A percentile compares a stretch with the other conserved stretches of the same genome.
Evolutionary conservation across 2,113 vertebrate genomes (phyloP).

Genomic region (Lagenorhynchus albirostris): DNA sequence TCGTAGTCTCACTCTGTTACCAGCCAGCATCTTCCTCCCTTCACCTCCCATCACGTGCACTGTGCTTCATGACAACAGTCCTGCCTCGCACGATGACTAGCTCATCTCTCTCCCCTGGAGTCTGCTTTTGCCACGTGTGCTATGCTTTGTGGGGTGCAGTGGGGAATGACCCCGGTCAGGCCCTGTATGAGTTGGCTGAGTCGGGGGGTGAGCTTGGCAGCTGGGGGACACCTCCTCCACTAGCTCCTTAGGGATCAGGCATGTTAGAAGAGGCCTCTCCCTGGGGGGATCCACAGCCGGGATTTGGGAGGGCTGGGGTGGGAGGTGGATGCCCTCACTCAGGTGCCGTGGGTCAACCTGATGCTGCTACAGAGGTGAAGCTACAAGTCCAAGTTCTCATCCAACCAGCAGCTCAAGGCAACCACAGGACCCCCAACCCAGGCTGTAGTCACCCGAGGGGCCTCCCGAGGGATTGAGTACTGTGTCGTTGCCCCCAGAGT

Average conservation of each 20-base stretch:
- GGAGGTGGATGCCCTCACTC: background rate
- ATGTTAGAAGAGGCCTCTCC: background rate
- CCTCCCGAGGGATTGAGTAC: background rate
- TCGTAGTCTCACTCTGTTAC: background rate
- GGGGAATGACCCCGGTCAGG: background rate
- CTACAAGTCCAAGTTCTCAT: background rate
- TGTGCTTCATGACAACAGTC: no score
- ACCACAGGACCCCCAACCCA: background rate
- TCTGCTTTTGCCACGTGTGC: background rate
- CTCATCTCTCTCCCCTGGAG: background rate
- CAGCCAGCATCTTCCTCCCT: no score
- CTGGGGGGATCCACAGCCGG: accelerated
- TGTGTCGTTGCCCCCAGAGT: no score
- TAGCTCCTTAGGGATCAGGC: background rate
- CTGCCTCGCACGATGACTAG: background rate
- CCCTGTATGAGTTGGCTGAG: background rate
- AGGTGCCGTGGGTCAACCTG: background rate
- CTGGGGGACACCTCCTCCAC: background rate
- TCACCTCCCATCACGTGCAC: accelerated
- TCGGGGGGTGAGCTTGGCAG: background rate
- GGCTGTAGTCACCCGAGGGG: background rate
- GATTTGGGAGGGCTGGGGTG: background rate
- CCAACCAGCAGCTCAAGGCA: background rate
- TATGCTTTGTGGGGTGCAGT: no score
- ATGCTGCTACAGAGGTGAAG: background rate